A percentile compares a stretch with the other conserved stretches of the same genome.
These are phyloP conservation scores for Eupithecia vulgata DNA, from an alignment of 2,888 invertebrate species.

Conservation along the genomic window DNA sequence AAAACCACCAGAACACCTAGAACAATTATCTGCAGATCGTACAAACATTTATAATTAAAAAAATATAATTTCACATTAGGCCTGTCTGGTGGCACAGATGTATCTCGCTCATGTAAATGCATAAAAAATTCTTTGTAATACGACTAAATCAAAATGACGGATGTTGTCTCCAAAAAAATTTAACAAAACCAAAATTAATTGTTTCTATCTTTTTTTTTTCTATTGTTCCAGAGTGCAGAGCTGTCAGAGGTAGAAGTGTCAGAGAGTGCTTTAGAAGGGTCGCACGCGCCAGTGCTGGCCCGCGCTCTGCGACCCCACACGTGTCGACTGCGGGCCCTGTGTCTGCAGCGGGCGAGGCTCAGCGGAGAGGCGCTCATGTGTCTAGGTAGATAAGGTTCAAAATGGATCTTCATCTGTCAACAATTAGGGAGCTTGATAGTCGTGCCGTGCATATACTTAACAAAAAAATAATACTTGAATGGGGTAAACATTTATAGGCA, in stretches of 20 bases:
- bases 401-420: background rate
- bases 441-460: too few species aligned
- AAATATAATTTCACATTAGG: too few species aligned
- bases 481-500: too few species aligned
- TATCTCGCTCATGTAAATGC: background rate
- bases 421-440: too few species aligned
- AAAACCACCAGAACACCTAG: too few species aligned
- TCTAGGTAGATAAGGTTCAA: constrained; percentile 82
- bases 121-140: too few species aligned
- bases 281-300: constrained; percentile 88
- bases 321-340: constrained; percentile 88
- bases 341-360: constrained; percentile 90
- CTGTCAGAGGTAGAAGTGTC: constrained; percentile 86
- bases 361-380: constrained; percentile 89
- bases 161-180: background rate
- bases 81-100: too few species aligned
- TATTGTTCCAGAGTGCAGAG: constrained; percentile 84
- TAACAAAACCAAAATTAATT: background rate
- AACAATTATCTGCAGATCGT: too few species aligned
- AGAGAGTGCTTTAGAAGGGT: constrained; percentile 86
- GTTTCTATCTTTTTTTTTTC: background rate
- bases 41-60: too few species aligned
- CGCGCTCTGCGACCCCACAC: constrained; percentile 87
- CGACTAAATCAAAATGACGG: too few species aligned
- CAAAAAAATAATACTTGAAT: too few species aligned